Base-by-base conservation (phyloP, 2,113 vertebrate species). In the Fregetta grallaria region DNA sequence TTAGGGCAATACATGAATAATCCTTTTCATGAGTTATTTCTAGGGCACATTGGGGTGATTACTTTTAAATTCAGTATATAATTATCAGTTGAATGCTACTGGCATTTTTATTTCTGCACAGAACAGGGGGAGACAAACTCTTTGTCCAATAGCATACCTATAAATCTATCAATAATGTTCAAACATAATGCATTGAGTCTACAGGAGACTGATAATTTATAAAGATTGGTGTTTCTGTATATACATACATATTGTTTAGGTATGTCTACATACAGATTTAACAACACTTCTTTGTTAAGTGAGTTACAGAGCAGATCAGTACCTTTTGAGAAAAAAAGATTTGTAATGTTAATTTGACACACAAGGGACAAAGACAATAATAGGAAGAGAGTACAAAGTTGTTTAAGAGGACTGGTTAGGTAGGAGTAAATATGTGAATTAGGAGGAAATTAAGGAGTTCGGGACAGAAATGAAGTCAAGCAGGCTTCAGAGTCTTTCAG, bases 1-100 rank as follows among this genome's bases (percentile, higher is more conserved):
- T 72, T 74, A 95, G 65, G 90, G 86, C 62, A 85, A 47, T 67
- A 92, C 34, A 88, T 52, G 77, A 86, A 85, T 96, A 92, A 88
- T 80, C 38, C 16, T 83, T 86, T 82, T 61, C 30, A 73, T 47
- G 45, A 93, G 77, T 58, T 83, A 77, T 92, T 96, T 84, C 75
- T 95, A 80, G 87, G 77, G 81, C 55, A 88, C 34, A 10, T 17
- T 80, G 67, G 14, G 45, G 40, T 88, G 55, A 50, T 83, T 77
- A 32, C 11, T 77, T 90, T 86, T 52, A 68, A 75, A 92, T 71
- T 74, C 53, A 42, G 63, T 79, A 49, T 73, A 59, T 92, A 90
- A 86, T 93, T 86, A 90, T 67, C n/a, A 20, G 32, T 65, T 74
- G 72, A 74, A 86, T 77, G 68, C 6, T 71, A 56, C 55, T 84